Percentiles rank a stretch among this genome's conserved stretches.
Conservation (phyloP, 2,888 invertebrate genomes). For the Allolobophora icterica region DNA sequence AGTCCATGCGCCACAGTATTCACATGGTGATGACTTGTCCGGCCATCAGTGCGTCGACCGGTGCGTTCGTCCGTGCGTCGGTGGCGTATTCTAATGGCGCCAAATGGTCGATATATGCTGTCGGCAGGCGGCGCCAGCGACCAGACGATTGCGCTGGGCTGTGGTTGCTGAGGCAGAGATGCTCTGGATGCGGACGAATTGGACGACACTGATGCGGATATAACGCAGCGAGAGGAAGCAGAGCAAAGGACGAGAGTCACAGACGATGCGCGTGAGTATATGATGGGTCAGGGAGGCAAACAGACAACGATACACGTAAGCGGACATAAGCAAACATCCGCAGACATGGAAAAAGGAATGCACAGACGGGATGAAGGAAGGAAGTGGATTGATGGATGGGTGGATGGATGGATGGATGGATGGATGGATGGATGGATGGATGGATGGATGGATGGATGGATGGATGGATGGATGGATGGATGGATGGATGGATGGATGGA, state of each 20-base stretch:
- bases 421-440: not conserved
- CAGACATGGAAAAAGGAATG: not conserved
- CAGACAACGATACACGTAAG: no score
- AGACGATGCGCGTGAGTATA: not conserved
- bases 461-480: not conserved
- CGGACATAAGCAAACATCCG: no score
- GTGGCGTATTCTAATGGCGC: not conserved
- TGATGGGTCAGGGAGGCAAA: no score
- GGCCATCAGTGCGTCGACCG: not conserved
- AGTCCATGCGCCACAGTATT: not conserved
- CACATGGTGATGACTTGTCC: conserved; percentile 6
- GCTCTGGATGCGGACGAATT: not conserved
- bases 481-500: conserved; percentile 32
- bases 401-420: not conserved
- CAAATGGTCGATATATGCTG: conserved; percentile 17
- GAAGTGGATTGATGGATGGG: not conserved
- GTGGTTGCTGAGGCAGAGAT: not conserved
- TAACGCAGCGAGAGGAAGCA: not conserved
- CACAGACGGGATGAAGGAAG: not conserved
- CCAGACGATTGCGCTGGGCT: not conserved
- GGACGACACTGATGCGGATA: not conserved
- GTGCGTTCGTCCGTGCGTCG: not conserved
- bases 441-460: conserved; percentile 13
- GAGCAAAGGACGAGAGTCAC: not conserved
- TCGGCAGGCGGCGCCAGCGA: conserved; percentile 8